phyloP scores from a whole-genome alignment of 2,888 invertebrate species.

The Sesamia inferens region DNA sequence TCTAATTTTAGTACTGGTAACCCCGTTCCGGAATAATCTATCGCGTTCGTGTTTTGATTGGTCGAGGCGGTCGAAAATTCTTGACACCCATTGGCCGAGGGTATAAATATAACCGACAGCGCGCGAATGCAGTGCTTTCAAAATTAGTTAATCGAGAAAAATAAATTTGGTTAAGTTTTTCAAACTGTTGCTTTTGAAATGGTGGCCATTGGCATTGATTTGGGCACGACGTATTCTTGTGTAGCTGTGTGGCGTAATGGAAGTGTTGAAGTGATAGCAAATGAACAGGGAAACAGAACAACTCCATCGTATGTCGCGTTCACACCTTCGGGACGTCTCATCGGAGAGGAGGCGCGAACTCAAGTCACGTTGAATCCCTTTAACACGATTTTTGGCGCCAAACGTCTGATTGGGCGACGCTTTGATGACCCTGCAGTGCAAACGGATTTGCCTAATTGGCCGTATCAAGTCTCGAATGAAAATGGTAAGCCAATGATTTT shows the following conservation, averaged over 20 bases:
- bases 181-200: slow-evolving; percentile 61
- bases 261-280: slow-evolving; percentile 78
- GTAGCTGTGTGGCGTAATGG: slow-evolving; percentile 80
- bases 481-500: slow-evolving; percentile 80
- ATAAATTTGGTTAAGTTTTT: neutral
- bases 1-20: slow-evolving; percentile 63
- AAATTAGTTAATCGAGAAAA: slow-evolving; percentile 48
- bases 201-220: slow-evolving; percentile 82
- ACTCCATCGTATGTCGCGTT: slow-evolving; percentile 83
- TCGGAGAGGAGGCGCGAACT: slow-evolving; percentile 80
- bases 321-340: slow-evolving; percentile 72
- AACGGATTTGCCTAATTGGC: slow-evolving; percentile 78
- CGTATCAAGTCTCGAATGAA: slow-evolving; percentile 74
- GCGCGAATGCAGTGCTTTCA: slow-evolving; percentile 65
- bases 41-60: slow-evolving; percentile 71
- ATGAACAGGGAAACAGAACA: slow-evolving; percentile 77
- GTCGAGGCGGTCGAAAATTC: slow-evolving; percentile 74
- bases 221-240: slow-evolving; percentile 81
- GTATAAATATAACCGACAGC: slow-evolving; percentile 73
- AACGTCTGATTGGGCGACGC: slow-evolving; percentile 78
- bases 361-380: slow-evolving; percentile 76
- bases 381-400: slow-evolving; percentile 80
- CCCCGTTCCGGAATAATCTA: slow-evolving; percentile 75
- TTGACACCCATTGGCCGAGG: slow-evolving; percentile 70
- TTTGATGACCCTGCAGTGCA: slow-evolving; percentile 80